Evolutionary conservation across 2,888 invertebrate species (phyloP), one percentile per base, ranked within the genome.

Genomic region (Nomada hirtipes): DNA sequence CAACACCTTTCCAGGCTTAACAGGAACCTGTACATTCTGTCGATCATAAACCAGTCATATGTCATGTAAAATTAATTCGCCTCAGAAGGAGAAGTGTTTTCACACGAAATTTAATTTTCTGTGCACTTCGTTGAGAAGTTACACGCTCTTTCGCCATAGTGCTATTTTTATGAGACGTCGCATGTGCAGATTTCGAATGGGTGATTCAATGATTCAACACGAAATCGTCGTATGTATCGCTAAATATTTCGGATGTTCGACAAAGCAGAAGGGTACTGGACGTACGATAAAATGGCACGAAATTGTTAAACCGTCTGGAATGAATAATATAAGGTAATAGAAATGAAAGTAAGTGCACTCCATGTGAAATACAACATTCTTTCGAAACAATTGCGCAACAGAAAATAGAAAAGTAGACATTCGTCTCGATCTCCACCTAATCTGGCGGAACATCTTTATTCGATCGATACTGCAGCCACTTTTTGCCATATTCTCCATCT

Each of bases 371-470:
- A 36, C 36, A 36, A 7, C 36, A 36, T 36, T 36, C 36, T 36
- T 36, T 1, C 36, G 36, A 23, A 20, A 2, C 61, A 57, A 26
- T 77, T 60, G 67, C 36, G 20, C 18, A 36, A 26, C 29, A 64
- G 44, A 29, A 73, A 15, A 47, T 13, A 47, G 11, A 15, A 47
- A 76, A 83, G 69, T 70, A 74, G 60, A 59, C 65, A 52, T 71
- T 52, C 73, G 67, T 82, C 63, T 79, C 76, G 83, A 83, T 83
- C 84, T 79, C 67, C 44, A 70, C 70, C 78, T 76, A 84, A 84
- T 83, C 76, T 78, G 44, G 50, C 52, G 42, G 59, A 81, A 68
- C 75, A 82, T 44, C 53, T 42, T 63, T 47, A 57, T 26, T 23
- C 76, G 76, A 72, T 72, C 71, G 75, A 73, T 80, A 64, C 68